Evolutionary conservation across 2,888 invertebrate genomes (phyloP).

Genomic region (Drosophila pegasa): DNA sequence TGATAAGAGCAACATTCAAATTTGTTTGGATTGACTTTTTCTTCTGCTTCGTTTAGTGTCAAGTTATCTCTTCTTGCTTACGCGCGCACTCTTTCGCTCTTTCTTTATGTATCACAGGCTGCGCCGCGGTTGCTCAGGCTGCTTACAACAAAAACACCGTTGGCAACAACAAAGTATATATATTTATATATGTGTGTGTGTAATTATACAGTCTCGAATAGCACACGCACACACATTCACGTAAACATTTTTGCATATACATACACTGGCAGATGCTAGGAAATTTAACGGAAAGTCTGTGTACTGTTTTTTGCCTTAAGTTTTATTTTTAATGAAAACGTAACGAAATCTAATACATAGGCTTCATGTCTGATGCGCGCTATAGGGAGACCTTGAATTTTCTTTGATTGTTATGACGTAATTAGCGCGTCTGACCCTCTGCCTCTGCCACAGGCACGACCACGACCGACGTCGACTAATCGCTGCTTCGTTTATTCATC

Average conservation of each 20-base stretch:
- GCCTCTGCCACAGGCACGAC: conserved; percentile 55
- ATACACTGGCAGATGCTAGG: conserved; percentile 36
- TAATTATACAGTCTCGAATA: conserved; percentile 71
- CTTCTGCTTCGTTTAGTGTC: conserved; percentile 30
- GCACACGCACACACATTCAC: conserved; percentile 35
- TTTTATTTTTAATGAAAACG: conserved; percentile 76
- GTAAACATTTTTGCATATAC: conserved; percentile 38
- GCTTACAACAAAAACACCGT: conserved; percentile 60
- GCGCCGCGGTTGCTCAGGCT: conserved; percentile 54
- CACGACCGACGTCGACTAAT: conserved; percentile 69
- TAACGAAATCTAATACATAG: conserved; percentile 78
- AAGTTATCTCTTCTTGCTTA: conserved; percentile 43
- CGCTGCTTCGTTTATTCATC: conserved; percentile 77
- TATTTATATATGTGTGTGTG: conserved; percentile 43
- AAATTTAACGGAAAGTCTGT: conserved; percentile 46
- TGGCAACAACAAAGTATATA: conserved; percentile 51
- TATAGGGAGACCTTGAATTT: conserved; percentile 83
- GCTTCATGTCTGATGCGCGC: conserved; percentile 56
- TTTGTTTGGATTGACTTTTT: conserved; percentile 45
- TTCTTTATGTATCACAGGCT: conserved; percentile 63
- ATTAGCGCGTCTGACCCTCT: conserved; percentile 76
- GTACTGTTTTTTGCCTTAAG: conserved; percentile 55
- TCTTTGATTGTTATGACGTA: conserved; percentile 84
- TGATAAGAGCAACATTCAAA: conserved; percentile 42
- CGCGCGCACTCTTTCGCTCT: conserved; percentile 60